Base-by-base conservation (phyloP, 1,140 invertebrate species). In the Subanguina moxae region DNA sequence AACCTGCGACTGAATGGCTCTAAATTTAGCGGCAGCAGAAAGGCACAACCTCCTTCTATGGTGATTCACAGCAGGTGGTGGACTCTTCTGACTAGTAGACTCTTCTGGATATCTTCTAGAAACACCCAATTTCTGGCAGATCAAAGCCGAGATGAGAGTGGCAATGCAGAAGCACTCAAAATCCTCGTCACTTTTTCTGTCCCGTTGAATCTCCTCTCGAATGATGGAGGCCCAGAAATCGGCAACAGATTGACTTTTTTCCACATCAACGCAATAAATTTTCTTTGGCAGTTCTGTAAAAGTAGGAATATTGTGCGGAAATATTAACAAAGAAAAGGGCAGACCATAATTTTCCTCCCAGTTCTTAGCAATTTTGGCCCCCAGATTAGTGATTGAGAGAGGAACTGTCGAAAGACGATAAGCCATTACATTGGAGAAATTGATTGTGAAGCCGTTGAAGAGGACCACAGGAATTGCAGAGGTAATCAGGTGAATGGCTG, bases 101-200 rank as follows among this genome's bases (percentile, higher is more conserved):
- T 58, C 38, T 17, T 64, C 63, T 19, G 68, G 64, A 63, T 82
- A 65, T 42, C 77, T 71, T 7, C 71, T 56, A 43, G 66, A 67
- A 15, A 69, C 27, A 13, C 72, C 72, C 38, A 78, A 68, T 58
- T 65, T 64, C 19, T 64, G 45, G 17, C 62, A 70, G 43, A 80
- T 61, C 52, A 82, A 52, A 13, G 80, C 76, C 15, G 78, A 72
- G 5, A 80, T 61, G 57, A 80, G 75, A 56, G 80, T 70, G 5
- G 79, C 76, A 15, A 59, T 72, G 48, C 66, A 71, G 28, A 80
- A 67, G 25, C 74, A 48, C 21, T 82, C 72, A 56, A 82, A 80
- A 30, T 74, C 62, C 3, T 76, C 73, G n/a, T 63, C 62, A 11
- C n/a, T 61, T 15, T 1, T 69, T 28, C 48, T 57, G 7, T 48